Percentiles rank a stretch among this genome's conserved stretches.
Conservation (phyloP, 2,888 invertebrate genomes). For the Cepaea hortensis region DNA sequence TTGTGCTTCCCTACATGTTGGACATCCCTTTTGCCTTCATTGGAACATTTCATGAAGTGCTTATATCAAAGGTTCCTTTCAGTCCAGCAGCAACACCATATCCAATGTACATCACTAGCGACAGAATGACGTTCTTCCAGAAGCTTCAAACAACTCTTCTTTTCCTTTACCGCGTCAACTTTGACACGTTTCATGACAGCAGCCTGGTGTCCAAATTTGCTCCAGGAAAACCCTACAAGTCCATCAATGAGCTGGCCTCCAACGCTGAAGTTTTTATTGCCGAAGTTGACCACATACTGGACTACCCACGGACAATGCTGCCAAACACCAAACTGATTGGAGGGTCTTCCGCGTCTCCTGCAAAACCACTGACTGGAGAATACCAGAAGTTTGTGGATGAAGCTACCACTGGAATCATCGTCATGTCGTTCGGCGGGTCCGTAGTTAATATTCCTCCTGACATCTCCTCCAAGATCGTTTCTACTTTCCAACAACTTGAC, state of each 20-base stretch:
- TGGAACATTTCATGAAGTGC: conserved; percentile 45
- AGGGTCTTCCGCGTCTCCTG: conserved; percentile 1
- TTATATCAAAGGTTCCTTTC: conserved; percentile 45
- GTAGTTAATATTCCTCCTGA: conserved; percentile 45
- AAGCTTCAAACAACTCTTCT: conserved; percentile 37
- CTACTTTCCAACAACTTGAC: conserved; percentile 47
- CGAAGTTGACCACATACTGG: conserved; percentile 56
- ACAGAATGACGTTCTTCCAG: conserved; percentile 46
- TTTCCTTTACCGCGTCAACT: conserved; percentile 18
- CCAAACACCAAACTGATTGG: conserved; percentile 17
- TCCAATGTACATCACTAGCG: conserved; percentile 17
- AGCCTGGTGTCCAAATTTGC: conserved; percentile 51
- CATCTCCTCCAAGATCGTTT: conserved; percentile 45
- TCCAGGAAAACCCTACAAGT: conserved; percentile 50
- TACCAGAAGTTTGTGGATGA: conserved; percentile 11
- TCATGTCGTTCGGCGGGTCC: conserved; percentile 58
- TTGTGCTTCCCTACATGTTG: conserved; percentile 48
- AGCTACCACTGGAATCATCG: conserved; percentile 52
- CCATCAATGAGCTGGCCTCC: conserved; percentile 44
- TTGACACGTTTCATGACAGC: conserved; percentile 45
- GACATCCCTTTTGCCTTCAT: conserved; percentile 49
- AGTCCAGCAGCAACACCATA: conserved; percentile 42
- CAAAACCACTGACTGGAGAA: not conserved
- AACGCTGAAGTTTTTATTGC: conserved; percentile 50
- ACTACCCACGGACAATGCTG: conserved; percentile 54